phyloP scores from a whole-genome alignment of 2,113 vertebrate species.

The Atractosteus spatula region DNA sequence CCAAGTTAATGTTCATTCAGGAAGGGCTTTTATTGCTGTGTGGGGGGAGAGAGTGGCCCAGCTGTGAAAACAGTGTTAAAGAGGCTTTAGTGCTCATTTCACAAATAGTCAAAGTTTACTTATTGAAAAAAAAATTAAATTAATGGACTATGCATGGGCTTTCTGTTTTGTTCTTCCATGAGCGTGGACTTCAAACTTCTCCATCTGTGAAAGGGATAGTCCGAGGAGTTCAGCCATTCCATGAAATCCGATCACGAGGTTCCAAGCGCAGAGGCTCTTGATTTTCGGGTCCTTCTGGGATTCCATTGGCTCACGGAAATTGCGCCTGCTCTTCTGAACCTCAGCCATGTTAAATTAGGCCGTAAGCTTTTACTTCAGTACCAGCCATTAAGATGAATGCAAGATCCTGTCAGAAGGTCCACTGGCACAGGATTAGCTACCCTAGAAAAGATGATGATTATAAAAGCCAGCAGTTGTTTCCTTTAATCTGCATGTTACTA shows the following conservation, averaged over 20 bases:
- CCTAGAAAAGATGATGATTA: neutral
- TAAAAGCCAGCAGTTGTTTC: neutral
- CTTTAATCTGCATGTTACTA: conserved; percentile 1
- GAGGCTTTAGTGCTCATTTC: conserved; percentile 67
- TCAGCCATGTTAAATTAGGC: conserved; percentile 32
- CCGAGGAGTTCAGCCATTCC: conserved; percentile 28
- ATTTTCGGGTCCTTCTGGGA: conserved; percentile 33
- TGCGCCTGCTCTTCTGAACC: conserved; percentile 19
- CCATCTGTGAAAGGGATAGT: conserved; percentile 39
- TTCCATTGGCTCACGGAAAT: conserved; percentile 30
- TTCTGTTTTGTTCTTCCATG: conserved; percentile 57
- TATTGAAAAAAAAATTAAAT: conserved; percentile 53
- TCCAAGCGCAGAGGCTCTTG: conserved; percentile 34
- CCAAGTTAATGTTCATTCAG: conserved; percentile 65
- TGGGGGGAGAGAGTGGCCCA: conserved; percentile 46
- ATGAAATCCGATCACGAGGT: conserved; percentile 47
- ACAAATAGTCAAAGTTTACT: conserved; percentile 64
- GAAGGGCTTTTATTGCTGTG: conserved; percentile 60
- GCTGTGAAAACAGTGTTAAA: conserved; percentile 71
- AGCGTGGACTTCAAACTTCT: conserved; percentile 34
- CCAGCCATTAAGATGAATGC: conserved; percentile 20
- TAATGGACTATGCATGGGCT: conserved; percentile 56
- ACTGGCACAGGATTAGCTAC: neutral
- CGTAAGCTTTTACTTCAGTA: conserved; percentile 31
- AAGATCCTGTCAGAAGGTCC: conserved; percentile 4